Percentiles rank a stretch among this genome's conserved stretches.
Evolutionary conservation across 2,888 invertebrate species (phyloP).

Genomic region (Drosophila vallismaia): DNA sequence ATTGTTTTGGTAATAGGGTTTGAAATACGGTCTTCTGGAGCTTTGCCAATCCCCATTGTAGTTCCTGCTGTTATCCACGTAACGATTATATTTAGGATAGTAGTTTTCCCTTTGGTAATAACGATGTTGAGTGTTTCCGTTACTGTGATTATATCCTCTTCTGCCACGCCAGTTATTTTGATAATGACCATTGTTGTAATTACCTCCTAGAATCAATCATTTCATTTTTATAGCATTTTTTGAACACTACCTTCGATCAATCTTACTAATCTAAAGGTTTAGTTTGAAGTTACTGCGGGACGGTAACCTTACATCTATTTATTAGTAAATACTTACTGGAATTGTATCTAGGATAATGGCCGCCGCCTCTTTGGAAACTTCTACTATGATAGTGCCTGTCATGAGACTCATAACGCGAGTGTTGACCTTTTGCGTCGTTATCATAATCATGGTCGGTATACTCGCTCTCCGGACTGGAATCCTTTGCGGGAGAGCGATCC

Average conservation of each 20-base stretch:
- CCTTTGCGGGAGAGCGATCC: neutral
- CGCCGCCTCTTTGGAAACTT: neutral
- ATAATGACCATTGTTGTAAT: neutral
- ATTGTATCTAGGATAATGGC: neutral
- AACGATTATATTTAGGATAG: neutral
- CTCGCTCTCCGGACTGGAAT: neutral
- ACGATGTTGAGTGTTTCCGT: neutral
- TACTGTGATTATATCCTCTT: neutral
- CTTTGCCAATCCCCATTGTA: neutral
- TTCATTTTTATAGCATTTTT: neutral
- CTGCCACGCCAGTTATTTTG: neutral
- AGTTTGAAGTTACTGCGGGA: neutral
- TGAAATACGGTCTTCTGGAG: neutral
- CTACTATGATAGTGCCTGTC: neutral
- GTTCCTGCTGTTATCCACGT: neutral
- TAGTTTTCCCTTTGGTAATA: conserved; percentile 1
- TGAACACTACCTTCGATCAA: too few species aligned
- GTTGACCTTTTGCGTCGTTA: neutral
- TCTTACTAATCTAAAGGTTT: neutral
- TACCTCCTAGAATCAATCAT: conserved; percentile 11
- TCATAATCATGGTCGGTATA: neutral
- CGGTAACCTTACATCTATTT: neutral
- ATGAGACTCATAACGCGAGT: neutral
- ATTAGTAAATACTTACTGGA: conserved; percentile 9
- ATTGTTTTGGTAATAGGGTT: neutral